These are phyloP conservation scores for Drosophila pallidifrons DNA, from an alignment of 1,140 invertebrate genomes.

Conservation along the genomic window DNA sequence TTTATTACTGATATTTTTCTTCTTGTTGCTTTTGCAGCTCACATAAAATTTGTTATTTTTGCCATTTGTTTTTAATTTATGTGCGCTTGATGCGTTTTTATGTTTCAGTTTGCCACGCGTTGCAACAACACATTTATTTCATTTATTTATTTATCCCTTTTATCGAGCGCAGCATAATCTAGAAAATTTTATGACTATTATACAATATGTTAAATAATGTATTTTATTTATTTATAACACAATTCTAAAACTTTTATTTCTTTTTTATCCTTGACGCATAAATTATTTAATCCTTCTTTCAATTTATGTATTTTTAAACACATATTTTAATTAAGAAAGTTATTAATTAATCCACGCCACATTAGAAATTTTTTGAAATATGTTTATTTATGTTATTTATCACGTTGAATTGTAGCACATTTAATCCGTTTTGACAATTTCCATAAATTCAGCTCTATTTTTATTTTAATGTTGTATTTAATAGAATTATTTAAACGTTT, in stretches of 20 bases:
- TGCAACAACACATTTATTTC: background rate
- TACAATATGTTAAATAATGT: background rate
- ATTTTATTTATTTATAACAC: background rate
- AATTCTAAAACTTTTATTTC: background rate
- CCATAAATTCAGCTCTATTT: background rate
- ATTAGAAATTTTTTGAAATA: background rate
- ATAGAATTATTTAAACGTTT: conserved; percentile 4
- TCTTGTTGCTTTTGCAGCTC: conserved; percentile 1
- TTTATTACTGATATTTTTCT: conserved; percentile 27
- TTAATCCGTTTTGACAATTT: conserved; percentile 6
- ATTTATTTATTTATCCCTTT: conserved; percentile 4
- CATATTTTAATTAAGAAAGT: background rate
- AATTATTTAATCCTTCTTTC: background rate
- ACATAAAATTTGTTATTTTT: conserved; percentile 29
- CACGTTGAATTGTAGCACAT: background rate
- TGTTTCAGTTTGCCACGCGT: conserved; percentile 19
- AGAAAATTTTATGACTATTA: background rate
- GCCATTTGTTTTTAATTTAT: conserved; percentile 28
- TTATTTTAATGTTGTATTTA: conserved; percentile 28
- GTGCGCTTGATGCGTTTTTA: conserved; percentile 2
- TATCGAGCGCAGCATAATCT: background rate
- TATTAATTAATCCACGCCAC: background rate
- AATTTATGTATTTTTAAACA: background rate
- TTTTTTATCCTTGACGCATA: background rate
- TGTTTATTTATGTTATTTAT: conserved; percentile 9